Base-by-base conservation (phyloP, 2,797 vertebrate species). In the Sebastes miniatus region DNA sequence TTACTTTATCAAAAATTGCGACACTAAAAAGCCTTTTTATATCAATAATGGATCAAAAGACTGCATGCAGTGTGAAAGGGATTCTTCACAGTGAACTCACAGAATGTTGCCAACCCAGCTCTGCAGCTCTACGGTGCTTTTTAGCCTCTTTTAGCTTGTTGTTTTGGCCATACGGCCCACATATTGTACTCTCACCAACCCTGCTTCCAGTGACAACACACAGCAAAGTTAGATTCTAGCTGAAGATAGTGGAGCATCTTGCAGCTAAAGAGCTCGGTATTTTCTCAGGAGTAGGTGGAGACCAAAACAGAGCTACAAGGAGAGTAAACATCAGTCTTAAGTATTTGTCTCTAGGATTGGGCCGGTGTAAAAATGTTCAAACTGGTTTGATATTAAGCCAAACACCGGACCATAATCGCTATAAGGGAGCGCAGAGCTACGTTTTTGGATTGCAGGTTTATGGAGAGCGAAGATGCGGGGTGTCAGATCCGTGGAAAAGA, bases 361-460 rank as follows among this genome's bases (percentile, higher is more conserved):
- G 5, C 36, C 36, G 13, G 36, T 14, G 36, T 39, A 1, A 39
- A 39, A 14, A 39, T 39, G 2, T 39, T 39, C 36, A 39, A 39
- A 39, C 13, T 0, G 13, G 36, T 39, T 39, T 39, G 13, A 39
- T 39, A 39, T 39, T 39, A 39, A 39, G 13, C 36, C 36, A 39
- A 39, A 39, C 36, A 14, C 13, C 0, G 36, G 36, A 39, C 36
- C 36, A 39, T 39, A 39, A 39, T 39, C 5, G 36, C 36, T 39
- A 0, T 39, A 0, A 39, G 36, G 36, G 36, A 39, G 36, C 1
- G 36, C 36, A 39, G 13, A 39, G 36, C 36, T 0, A 14, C 0
- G 36, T 14, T 39, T 39, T 39, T 39, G 36, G 36, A 39, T 0
- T 39, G 5, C 36, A 14, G 36, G 13, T 39, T 39, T 39, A 39